Conservation (phyloP, 1,140 invertebrate species). For the Anadara kagoshimensis region DNA sequence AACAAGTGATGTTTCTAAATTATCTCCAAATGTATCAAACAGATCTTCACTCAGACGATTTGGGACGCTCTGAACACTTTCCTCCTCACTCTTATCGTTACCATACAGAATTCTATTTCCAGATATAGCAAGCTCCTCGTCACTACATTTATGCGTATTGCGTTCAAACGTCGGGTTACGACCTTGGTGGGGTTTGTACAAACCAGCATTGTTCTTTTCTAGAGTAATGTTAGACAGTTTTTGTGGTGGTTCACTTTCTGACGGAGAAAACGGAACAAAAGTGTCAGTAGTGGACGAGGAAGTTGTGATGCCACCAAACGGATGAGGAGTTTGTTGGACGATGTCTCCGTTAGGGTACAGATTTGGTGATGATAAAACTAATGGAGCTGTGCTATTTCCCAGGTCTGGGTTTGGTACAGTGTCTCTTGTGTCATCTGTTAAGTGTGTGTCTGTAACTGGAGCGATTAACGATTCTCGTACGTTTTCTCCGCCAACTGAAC, state of each 20-base stretch:
- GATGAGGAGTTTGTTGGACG: slow-evolving; percentile 8
- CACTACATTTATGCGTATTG: slow-evolving; percentile 78
- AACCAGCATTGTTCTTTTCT: slow-evolving; percentile 55
- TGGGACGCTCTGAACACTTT: slow-evolving; percentile 32
- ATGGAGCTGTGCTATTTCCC: slow-evolving; percentile 43
- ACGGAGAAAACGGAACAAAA: slow-evolving; percentile 67
- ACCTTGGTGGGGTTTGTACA: slow-evolving; percentile 87
- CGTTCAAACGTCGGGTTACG: slow-evolving; percentile 91
- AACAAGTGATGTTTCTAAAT: slow-evolving; percentile 71
- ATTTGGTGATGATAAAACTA: slow-evolving; percentile 38
- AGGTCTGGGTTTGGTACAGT: background rate
- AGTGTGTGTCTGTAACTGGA: background rate
- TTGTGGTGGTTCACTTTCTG: slow-evolving; percentile 59
- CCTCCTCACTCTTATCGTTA: slow-evolving; percentile 25
- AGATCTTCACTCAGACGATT: slow-evolving; percentile 41
- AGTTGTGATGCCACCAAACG: slow-evolving; percentile 16
- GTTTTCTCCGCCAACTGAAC: background rate
- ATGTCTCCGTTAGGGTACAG: slow-evolving; percentile 21
- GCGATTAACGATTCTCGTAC: slow-evolving; percentile 3
- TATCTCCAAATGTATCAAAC: slow-evolving; percentile 73
- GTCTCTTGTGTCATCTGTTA: slow-evolving; percentile 1
- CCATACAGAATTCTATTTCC: slow-evolving; percentile 72
- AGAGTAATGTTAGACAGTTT: slow-evolving; percentile 62
- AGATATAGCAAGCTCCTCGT: slow-evolving; percentile 78
- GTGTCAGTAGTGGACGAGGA: slow-evolving; percentile 74